Base-by-base conservation (phyloP, 2,797 vertebrate species). In the Myotis planiceps region DNA sequence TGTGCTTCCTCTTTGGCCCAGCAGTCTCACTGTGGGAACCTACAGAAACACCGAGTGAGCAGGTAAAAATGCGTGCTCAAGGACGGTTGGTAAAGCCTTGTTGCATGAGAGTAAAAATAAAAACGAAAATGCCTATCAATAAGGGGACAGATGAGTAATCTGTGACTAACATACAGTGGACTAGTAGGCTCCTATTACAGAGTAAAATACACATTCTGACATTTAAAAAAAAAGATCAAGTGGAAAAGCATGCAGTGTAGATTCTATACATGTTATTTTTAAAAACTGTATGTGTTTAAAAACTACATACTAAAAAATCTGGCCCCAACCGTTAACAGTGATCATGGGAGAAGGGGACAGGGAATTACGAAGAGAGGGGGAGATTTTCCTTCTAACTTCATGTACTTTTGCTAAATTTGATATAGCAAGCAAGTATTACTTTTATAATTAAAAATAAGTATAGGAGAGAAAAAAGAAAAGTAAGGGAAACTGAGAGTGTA, bases 371-470 rank as follows among this genome's bases (percentile, higher is more conserved):
- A 60, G 34, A 86, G 18, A 66, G 9, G 51, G 6, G 55, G 39
- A 32, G 85, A 87, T 63, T 96, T 92, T 89, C 32, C 51, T 93
- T 95, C 58, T 80, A 58, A 89, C 51, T 58, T 85, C 69, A 21
- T 29, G 55, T 66, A 69, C n/a, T 34, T 76, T 68, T 45, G 32
- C 69, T 92, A 55, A 65, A 86, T 75, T 75, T 91, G 58, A 49
- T 71, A 68, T n/a, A 91, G 65, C 37, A 88, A 74, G 63, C n/a
- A 81, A 21, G 9, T 29, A 80, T 86, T 65, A 68, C 32, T 90
- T 88, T 83, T 63, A 68, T 91, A 63, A 79, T 82, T 74, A 78
- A 96, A 91, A 71, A 75, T 34, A 82, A 81, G 15, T 37, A 47
- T 65, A 95, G 42, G 2, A 42, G 16, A 12, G 83, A n/a, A 82